Percentiles rank a stretch among this genome's conserved stretches.
These are phyloP conservation scores for Corythaixoides concolor DNA, from an alignment of 2,113 vertebrate genomes.

Conservation along the genomic window DNA sequence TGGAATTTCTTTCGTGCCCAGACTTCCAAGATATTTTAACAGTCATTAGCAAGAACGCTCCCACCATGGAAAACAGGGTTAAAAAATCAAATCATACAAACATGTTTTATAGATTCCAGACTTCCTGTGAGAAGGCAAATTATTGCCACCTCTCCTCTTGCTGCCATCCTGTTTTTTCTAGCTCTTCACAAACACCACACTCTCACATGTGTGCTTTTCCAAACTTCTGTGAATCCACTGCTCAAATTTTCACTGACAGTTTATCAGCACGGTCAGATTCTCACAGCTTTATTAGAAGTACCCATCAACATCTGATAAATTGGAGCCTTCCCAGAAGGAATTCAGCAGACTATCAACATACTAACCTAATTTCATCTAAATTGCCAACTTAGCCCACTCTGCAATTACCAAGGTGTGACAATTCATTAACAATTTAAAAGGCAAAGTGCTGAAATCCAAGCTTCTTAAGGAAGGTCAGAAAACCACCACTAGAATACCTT, in stretches of 20 bases:
- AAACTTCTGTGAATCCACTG: background rate
- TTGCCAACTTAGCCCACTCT: background rate
- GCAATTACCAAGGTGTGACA: background rate
- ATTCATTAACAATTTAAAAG: background rate
- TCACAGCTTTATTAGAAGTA: background rate
- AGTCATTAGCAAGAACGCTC: background rate
- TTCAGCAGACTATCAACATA: background rate
- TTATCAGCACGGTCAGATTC: background rate
- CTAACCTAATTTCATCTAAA: background rate
- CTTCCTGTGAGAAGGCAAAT: background rate
- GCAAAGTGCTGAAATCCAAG: background rate
- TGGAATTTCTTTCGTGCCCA: background rate
- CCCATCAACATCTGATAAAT: background rate
- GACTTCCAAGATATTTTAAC: background rate
- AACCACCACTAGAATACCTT: conserved; percentile 78
- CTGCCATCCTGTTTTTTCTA: background rate
- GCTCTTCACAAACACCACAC: background rate
- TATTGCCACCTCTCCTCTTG: background rate
- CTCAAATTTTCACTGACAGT: background rate
- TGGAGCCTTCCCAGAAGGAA: background rate
- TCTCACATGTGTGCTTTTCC: background rate
- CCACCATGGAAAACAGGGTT: background rate
- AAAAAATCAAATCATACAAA: background rate
- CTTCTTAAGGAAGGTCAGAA: background rate
- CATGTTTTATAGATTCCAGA: background rate